Conservation (phyloP, 2,797 vertebrate genomes). For the Spea hammondii region DNA sequence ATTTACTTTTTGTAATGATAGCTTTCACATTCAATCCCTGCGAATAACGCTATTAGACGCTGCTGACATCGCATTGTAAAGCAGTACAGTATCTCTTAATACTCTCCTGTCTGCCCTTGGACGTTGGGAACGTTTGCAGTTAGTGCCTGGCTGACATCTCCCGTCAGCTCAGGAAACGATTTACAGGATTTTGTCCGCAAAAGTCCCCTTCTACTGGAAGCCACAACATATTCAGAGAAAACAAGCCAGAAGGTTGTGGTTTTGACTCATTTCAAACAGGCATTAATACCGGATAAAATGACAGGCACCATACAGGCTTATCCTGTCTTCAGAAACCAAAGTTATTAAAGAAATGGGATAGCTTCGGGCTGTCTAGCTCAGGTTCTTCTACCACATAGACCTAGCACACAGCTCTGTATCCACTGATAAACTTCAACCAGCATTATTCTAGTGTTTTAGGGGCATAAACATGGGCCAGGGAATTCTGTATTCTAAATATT, state of each 20-base stretch:
- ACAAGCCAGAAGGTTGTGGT: conserved; percentile 3
- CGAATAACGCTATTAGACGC: not conserved
- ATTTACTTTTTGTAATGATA: conserved; percentile 11
- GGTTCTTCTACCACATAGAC: too few relatives aligned
- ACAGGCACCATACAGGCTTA: not conserved
- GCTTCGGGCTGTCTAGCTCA: too few relatives aligned
- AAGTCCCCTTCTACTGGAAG: conserved; percentile 22
- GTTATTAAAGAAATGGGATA: too few relatives aligned
- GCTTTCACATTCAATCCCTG: not conserved
- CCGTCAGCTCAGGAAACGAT: conserved; percentile 9
- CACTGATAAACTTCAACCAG: too few relatives aligned
- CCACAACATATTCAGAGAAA: not conserved
- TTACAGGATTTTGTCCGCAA: conserved; percentile 7
- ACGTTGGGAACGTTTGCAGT: not conserved
- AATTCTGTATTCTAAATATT: too few relatives aligned
- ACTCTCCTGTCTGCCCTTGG: not conserved
- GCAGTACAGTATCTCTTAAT: not conserved
- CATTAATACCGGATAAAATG: conserved; percentile 23
- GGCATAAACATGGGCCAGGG: too few relatives aligned
- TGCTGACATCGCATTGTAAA: not conserved
- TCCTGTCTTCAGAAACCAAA: not conserved
- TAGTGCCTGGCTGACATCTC: not conserved
- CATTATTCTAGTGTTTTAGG: too few relatives aligned
- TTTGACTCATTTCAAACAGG: not conserved
- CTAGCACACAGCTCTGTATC: too few relatives aligned